Evolutionary conservation across 1,140 invertebrate species (phyloP), one percentile per base, ranked within the genome.

Genomic region (Coenobita brevimanus): DNA sequence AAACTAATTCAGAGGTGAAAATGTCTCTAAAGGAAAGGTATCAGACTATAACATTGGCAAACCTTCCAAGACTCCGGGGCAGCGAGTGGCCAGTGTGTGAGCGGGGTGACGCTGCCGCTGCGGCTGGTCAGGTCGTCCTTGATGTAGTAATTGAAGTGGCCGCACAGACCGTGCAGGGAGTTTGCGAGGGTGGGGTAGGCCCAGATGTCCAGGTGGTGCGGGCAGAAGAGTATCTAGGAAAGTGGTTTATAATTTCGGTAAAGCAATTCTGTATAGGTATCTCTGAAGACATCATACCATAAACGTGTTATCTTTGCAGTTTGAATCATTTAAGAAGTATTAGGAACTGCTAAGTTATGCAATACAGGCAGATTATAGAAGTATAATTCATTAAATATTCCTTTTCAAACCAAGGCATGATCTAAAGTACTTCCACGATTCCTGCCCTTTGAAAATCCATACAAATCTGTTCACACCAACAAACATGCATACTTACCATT

Each of bases 171-270:
- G 10, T 60, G 46, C 54, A 62, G 46, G 10, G 13, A 3, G 46
- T 60, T 27, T 10, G 30, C 13, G 15, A 57, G 76, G 30, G 6
- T 43, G 13, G 50, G 24, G 27, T 50, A 1, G 15, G 76, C 76
- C 50, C 43, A 80, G 30, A 80, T 38, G 30, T 80, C 76, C 24
- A 80, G n/a, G 27, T 54, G 46, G 54, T 60, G 50, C 17, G 50
- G 76, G 30, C 76, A 80, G 3, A 15, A 24, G 21, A 57, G 43
- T 30, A 80, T 10, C 76, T 80, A 54, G 2, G 33, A 17, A 69
- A 30, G 27, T 15, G 27, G 27, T 30, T 13, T 15, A 50, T 50
- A 46, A 13, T 13, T 38, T 38, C 17, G 2, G 36, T n/a, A 8
- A 4, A 36, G 6, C 69, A 30, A 33, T n/a, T n/a, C n/a, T n/a